Conservation (phyloP, 2,113 vertebrate genomes). For the Pleuronectes platessa region DNA sequence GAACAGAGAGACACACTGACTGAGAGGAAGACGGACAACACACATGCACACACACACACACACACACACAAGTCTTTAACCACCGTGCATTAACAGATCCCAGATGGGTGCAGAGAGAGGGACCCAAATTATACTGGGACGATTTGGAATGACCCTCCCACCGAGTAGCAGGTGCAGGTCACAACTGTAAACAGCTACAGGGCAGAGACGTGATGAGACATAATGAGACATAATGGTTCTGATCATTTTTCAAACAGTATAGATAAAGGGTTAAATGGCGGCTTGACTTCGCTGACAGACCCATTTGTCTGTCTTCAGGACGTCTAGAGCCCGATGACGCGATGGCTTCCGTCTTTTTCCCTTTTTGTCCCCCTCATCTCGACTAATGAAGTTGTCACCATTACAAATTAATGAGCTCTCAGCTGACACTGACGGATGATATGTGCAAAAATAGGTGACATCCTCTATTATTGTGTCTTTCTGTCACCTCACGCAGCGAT, state of each 20-base stretch:
- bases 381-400: slow-evolving; percentile 47
- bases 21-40: slow-evolving; percentile 21
- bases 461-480: slow-evolving; percentile 7
- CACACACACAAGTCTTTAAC: slow-evolving; percentile 35
- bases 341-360: slow-evolving; percentile 6
- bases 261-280: not conserved
- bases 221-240: not conserved
- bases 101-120: slow-evolving; percentile 40
- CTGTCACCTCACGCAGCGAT: slow-evolving; percentile 1
- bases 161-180: slow-evolving; percentile 63
- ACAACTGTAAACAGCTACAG: slow-evolving; percentile 63
- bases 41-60: slow-evolving; percentile 40
- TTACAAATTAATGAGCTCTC: slow-evolving; percentile 44
- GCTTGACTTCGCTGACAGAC: slow-evolving; percentile 36
- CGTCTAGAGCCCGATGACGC: slow-evolving; percentile 29
- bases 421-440: slow-evolving; percentile 23
- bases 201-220: not conserved
- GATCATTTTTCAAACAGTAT: not conserved
- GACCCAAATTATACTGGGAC: slow-evolving; percentile 50
- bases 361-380: not conserved
- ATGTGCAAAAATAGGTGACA: slow-evolving; percentile 24
- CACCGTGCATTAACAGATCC: slow-evolving; percentile 52
- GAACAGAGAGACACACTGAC: slow-evolving; percentile 25
- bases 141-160: slow-evolving; percentile 59
- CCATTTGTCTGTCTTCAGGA: slow-evolving; percentile 24